Base-by-base conservation (phyloP, 2,888 invertebrate genomes). In the Epirrhoe alternata region DNA sequence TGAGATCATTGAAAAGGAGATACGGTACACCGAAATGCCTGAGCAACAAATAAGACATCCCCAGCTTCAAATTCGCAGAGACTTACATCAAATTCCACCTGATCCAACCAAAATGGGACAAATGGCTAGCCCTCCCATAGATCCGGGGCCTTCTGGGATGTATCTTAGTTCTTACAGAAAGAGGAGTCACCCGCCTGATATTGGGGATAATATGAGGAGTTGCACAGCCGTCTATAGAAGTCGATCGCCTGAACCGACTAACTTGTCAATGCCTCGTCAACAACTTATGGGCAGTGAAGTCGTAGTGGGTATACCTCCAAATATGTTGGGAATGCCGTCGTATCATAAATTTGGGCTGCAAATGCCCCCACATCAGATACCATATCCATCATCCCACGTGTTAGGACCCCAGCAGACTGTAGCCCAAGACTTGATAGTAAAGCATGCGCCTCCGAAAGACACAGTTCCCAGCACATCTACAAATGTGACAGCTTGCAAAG, bases 11-110 rank as follows among this genome's bases (percentile, higher is more conserved):
- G 91, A 92, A 73, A 90, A 89, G 77, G 93, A 94, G 73, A 88
- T 92, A 81, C 87, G 92, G 16, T 94, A 90, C 66, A 78, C 86
- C n/a, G 94, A 94, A 33, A 82, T 89, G 65, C 88, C 93, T 53
- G 90, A 94, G 71, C 89, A 84, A 67, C 90, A 86, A 77, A 82
- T 92, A 17, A 79, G 93, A 77, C 92, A 92, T 80, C 95, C 95
- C 12, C 94, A 95, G 77, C 84, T 97, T 50, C 97, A 97, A 81
- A 97, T 97, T 63, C 94, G 97, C 58, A 93, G 97, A 81, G 97
- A 97, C 82, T 90, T 97, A 49, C 95, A 96, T 76, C 94, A 94
- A 84, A 90, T 94, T 50, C 85, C 80, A 47, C 92, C 87, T 6
- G 90, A 93, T 70, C 81, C 88, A 5, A 74, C 86, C 7, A 90